These are phyloP conservation scores for Dromococcyx pavoninus DNA, from an alignment of 2,797 vertebrate genomes.

Conservation along the genomic window DNA sequence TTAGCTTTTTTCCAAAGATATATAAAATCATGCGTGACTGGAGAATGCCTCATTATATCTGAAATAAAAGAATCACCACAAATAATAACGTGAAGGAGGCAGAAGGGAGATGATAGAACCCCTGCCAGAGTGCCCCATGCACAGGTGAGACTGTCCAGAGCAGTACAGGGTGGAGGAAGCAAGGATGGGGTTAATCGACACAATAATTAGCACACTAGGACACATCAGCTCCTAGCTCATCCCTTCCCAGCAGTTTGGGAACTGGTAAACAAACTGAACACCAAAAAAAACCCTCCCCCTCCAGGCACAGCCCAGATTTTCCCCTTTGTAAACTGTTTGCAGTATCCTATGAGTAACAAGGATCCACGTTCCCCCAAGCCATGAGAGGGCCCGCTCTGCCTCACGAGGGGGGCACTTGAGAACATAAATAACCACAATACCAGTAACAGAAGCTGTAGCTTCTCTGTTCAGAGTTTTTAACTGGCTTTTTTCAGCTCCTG, in stretches of 20 bases:
- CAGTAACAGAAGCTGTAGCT: background rate
- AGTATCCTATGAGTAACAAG: background rate
- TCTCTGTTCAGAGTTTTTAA: background rate
- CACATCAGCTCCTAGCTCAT: background rate
- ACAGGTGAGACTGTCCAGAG: background rate
- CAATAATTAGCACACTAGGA: background rate
- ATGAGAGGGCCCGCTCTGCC: background rate
- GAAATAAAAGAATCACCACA: background rate
- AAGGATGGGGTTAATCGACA: background rate
- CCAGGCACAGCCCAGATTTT: background rate
- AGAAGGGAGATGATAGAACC: background rate
- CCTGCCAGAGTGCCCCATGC: background rate
- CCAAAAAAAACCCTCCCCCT: background rate
- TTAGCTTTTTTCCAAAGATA: background rate
- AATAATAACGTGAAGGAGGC: background rate
- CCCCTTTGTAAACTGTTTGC: background rate
- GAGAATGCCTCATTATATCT: background rate
- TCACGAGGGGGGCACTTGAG: rapidly evolving
- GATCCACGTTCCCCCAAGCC: rapidly evolving
- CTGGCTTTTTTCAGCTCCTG: background rate
- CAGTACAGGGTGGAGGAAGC: background rate
- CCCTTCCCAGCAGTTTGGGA: background rate
- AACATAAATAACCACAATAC: rapidly evolving
- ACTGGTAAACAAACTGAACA: background rate
- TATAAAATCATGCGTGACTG: rapidly evolving